Evolutionary conservation across 2,888 invertebrate species (phyloP), one percentile per base, ranked within the genome.

Genomic region (Agapostemon virescens): DNA sequence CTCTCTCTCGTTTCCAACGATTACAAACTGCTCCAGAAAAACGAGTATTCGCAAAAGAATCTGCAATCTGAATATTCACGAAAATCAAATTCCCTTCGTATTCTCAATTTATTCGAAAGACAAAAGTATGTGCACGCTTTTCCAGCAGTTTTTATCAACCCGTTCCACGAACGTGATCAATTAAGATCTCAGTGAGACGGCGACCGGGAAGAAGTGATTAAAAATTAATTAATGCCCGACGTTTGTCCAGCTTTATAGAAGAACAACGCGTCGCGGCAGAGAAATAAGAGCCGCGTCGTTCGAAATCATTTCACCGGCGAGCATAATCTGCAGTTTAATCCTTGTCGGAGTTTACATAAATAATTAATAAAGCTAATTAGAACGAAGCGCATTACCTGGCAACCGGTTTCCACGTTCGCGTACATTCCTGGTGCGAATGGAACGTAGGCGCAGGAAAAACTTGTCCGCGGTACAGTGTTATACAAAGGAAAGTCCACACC

Each of bases 381-480:
- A 70, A 74, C 66, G 26, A 68, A 78, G 26, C 49, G 30, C 23
- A 49, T 83, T 76, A 83, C 97, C 95, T 97, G 97, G 87, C 97
- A 97, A 75, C 97, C 97, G 84, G 97, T 96, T 92, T 97, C 97
- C 1, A 97, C 95, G 90, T 97, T 97, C n/a, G 97, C 97, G 91
- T 97, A 97, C 95, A 97, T 97, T 86, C 97, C 97, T 2, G 97
- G 97, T 72, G 95, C 94, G 30, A 95, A 95, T 0, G 97, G 97
- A 55, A 97, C 97, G 86, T 95, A 94, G 69, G 95, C 94, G 90
- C 97, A 97, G 3, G 96, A 95, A 93, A 97, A 97, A 85, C 95
- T 94, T 26, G 97, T 97, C 42, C 95, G 94, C 0, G 97, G 97
- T 1, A 97, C 96, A 81, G 93, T 93, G 90, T 96, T 96, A 92